Conservation (phyloP, 2,113 vertebrate genomes). For the Callionymus lyra region DNA sequence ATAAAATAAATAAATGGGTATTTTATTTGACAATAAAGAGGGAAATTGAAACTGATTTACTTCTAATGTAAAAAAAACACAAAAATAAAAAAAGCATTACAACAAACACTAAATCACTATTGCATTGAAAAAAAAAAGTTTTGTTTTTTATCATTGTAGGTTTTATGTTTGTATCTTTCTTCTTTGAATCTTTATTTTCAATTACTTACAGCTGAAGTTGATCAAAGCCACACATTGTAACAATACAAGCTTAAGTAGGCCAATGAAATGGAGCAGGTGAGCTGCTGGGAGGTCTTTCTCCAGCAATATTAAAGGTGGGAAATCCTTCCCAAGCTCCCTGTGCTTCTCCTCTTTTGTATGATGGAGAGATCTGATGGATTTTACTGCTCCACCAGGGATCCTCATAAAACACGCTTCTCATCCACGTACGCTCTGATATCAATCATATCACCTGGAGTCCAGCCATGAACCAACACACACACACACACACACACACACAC, state of each 20-base stretch:
- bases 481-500: slow-evolving; percentile 10
- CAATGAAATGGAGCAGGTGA: slow-evolving; percentile 25
- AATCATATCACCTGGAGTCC: slow-evolving; percentile 56
- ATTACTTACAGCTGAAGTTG: no score
- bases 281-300: slow-evolving; percentile 10
- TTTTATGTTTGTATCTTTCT: no score
- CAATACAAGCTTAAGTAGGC: slow-evolving; percentile 21
- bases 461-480: slow-evolving; percentile 38
- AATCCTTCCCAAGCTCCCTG: slow-evolving; percentile 22
- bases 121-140: no score
- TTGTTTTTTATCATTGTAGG: no score
- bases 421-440: slow-evolving; percentile 52
- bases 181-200: no score
- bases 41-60: no score
- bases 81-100: no score
- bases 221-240: no score
- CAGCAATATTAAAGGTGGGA: slow-evolving; percentile 30
- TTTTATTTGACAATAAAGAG: no score
- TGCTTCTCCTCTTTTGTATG: slow-evolving; percentile 4
- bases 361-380: slow-evolving; percentile 54
- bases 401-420: slow-evolving; percentile 52
- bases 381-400: slow-evolving; percentile 36
- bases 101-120: no score
- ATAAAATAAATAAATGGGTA: no score
- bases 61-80: no score